Evolutionary conservation across 2,797 vertebrate species (phyloP), one percentile per base, ranked within the genome.

Genomic region (Muscicapa comitata): DNA sequence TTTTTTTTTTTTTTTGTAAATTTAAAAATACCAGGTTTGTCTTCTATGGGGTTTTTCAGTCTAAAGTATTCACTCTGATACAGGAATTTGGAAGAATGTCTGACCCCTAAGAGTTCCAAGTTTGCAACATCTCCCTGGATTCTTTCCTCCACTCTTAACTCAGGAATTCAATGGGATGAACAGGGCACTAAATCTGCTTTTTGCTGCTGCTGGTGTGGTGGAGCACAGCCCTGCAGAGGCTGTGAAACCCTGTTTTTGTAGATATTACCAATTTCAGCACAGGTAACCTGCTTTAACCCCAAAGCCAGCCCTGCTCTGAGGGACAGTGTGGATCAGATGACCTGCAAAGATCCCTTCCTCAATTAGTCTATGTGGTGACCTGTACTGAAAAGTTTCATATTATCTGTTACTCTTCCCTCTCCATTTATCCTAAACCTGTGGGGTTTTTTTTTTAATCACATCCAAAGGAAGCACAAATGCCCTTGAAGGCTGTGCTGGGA

Each of bases 21-120:
- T 18, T 8, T 43, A 28, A 70, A 70, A 73, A 9, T 13, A 17
- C 0, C 0, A 20, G 2, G 3, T 55, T 57, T 58, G 4, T 47
- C 13, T 83, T 11, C 33, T 76, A 6, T 6, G 40, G 29, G 29
- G 1, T 66, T 72, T 75, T 43, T 81, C 43, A 28, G 20, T 20
- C 28, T 23, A 38, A 75, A 40, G 7, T 54, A 0, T 70, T 63
- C 40, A 3, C 3, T n/a, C 29, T 66, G 40, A 7, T 17, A 11
- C 6, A 28, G 26, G 23, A 79, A 62, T 50, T 79, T 43, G 48
- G 40, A 54, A 66, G 59, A 54, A 28, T 16, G 0, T 38, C 29
- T 43, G 16, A 29, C 13, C n/a, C 38, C 18, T 6, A 20, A 37
- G 26, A 42, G 3, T 37, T 68, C 86, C 31, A 26, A 17, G 17